A percentile compares a stretch with the other conserved stretches of the same genome.
Evolutionary conservation across 2,888 invertebrate genomes (phyloP).

Genomic region (Sylvicola cinctus): DNA sequence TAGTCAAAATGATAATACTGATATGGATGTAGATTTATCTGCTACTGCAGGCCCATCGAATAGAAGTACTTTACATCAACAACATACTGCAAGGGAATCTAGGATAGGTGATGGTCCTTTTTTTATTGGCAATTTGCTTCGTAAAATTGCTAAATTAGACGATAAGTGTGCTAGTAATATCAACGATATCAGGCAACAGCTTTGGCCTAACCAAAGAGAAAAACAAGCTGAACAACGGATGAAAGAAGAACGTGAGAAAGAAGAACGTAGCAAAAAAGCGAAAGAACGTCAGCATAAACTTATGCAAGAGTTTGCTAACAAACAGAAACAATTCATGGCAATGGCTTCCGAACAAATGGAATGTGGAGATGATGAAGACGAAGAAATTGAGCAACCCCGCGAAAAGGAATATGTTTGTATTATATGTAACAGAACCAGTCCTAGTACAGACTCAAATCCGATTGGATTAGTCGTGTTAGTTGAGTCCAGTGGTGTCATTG

Average conservation of each 20-base stretch:
- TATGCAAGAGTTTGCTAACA: slow-evolving; percentile 82
- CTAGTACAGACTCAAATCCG: slow-evolving; percentile 62
- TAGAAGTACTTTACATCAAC: slow-evolving; percentile 5
- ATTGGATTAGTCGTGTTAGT: slow-evolving; percentile 79
- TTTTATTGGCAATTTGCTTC: slow-evolving; percentile 63
- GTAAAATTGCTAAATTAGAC: slow-evolving; percentile 51
- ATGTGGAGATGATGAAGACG: slow-evolving; percentile 32
- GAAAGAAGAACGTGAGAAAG: slow-evolving; percentile 43
- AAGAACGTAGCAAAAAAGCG: slow-evolving; percentile 64
- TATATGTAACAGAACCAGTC: slow-evolving; percentile 80
- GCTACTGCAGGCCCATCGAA: slow-evolving; percentile 17
- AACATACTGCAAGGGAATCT: slow-evolving; percentile 20
- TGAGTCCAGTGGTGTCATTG: slow-evolving; percentile 69
- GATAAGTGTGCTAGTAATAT: slow-evolving; percentile 46
- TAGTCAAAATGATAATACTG: slow-evolving; percentile 5
- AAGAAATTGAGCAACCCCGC: slow-evolving; percentile 33
- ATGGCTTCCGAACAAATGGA: slow-evolving; percentile 40
- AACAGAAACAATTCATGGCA: slow-evolving; percentile 82
- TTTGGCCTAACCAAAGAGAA: slow-evolving; percentile 70
- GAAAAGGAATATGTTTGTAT: slow-evolving; percentile 80
- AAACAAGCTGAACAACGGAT: slow-evolving; percentile 53
- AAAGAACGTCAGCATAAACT: slow-evolving; percentile 78
- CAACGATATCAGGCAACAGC: slow-evolving; percentile 42
- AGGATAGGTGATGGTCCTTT: slow-evolving; percentile 65
- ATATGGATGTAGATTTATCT: slow-evolving; percentile 21